These are phyloP conservation scores for Sycophila texana DNA, from an alignment of 2,888 invertebrate species.

Conservation along the genomic window DNA sequence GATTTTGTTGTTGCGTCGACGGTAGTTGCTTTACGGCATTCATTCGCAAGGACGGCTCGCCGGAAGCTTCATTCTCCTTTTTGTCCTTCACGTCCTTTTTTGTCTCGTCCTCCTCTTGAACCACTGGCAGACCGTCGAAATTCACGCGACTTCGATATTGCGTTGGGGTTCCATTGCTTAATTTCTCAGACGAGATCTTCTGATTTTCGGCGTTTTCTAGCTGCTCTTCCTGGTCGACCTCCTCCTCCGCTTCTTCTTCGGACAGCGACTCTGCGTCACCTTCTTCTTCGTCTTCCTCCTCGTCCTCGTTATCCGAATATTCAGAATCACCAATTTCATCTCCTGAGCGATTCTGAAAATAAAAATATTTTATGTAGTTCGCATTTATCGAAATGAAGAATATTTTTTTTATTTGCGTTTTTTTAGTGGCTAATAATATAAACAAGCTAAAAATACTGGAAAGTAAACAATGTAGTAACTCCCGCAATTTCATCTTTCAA, in stretches of 20 bases:
- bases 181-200: slow-evolving; percentile 77
- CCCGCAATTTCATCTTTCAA: slow-evolving; percentile 38
- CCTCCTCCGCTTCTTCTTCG: slow-evolving; percentile 58
- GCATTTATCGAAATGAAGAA: background rate
- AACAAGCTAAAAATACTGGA: background rate
- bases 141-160: slow-evolving; percentile 69
- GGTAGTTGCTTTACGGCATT: background rate
- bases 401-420: too few species aligned
- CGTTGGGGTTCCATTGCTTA: slow-evolving; percentile 59
- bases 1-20: slow-evolving; percentile 6
- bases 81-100: slow-evolving; percentile 66
- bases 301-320: slow-evolving; percentile 57
- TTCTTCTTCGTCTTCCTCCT: slow-evolving; percentile 66
- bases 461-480: slow-evolving; percentile 36
- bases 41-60: slow-evolving; percentile 1
- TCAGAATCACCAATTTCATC: slow-evolving; percentile 48
- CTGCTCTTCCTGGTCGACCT: slow-evolving; percentile 63
- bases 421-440: too few species aligned
- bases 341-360: slow-evolving; percentile 58
- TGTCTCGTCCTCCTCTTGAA: slow-evolving; percentile 81
- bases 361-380: slow-evolving; percentile 12
- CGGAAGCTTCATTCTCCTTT: slow-evolving; percentile 1
- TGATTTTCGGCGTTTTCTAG: slow-evolving; percentile 73
- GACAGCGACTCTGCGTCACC: slow-evolving; percentile 63
- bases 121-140: slow-evolving; percentile 86